Evolutionary conservation across 2,113 vertebrate genomes (phyloP).

Genomic region (Amia ocellicauda): DNA sequence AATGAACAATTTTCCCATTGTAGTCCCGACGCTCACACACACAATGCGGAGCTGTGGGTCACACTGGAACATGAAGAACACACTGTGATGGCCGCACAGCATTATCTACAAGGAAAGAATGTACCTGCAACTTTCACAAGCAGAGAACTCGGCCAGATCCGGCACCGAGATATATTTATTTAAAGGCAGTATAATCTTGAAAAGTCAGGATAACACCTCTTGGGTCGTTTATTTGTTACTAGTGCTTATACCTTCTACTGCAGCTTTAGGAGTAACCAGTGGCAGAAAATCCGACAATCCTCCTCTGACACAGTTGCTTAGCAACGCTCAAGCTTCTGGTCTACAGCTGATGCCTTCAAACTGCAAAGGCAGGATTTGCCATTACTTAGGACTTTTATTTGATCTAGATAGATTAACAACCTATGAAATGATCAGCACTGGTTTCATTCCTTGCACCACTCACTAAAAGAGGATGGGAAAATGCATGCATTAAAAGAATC

Average conservation of each 20-base stretch:
- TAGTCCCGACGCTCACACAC: no score
- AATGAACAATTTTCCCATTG: no score
- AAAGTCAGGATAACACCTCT: conserved; percentile 25
- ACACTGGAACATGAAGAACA: no score
- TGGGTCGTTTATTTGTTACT: conserved; percentile 9
- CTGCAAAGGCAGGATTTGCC: conserved; percentile 57
- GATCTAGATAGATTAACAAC: conserved; percentile 77
- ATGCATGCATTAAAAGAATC: conserved; percentile 11
- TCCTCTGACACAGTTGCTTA: conserved; percentile 69
- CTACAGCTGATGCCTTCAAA: conserved; percentile 60
- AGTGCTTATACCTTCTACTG: conserved; percentile 46
- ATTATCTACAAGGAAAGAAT: no score
- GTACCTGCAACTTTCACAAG: conserved; percentile 12
- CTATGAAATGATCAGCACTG: conserved; percentile 54
- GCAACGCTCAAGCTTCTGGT: conserved; percentile 75
- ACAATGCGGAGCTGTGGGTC: no score
- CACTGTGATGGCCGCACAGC: no score
- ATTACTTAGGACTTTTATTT: conserved; percentile 66
- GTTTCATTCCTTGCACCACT: conserved; percentile 16
- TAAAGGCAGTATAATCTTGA: conserved; percentile 33
- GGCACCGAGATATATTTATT: conserved; percentile 8
- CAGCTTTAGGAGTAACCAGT: conserved; percentile 50
- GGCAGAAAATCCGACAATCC: conserved; percentile 68
- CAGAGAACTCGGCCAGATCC: neutral
- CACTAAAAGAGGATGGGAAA: conserved; percentile 37